A percentile compares a stretch with the other conserved stretches of the same genome.
Conservation (phyloP, 2,113 vertebrate genomes). For the Vulpes vulpes region DNA sequence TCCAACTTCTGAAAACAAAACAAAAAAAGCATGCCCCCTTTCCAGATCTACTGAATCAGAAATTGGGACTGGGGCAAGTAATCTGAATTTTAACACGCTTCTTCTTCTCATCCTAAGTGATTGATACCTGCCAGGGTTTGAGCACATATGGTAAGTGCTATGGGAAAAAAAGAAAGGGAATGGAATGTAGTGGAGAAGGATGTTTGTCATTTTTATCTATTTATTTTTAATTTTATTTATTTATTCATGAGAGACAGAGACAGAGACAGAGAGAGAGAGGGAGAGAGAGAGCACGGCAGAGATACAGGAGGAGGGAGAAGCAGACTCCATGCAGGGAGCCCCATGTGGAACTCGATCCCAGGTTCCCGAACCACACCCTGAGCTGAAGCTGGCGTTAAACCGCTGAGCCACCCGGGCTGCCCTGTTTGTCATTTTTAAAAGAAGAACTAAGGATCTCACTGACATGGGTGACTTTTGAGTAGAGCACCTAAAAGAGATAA, state of each 20-base stretch:
- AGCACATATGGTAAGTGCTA: background rate
- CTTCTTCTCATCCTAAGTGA: background rate
- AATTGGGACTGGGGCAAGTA: background rate
- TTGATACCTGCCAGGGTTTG: background rate
- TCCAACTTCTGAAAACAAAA: background rate
- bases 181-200: background rate
- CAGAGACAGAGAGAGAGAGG: too few species aligned
- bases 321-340: too few species aligned
- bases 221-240: too few species aligned
- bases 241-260: too few species aligned
- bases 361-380: too few species aligned
- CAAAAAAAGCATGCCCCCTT: too few species aligned
- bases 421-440: background rate
- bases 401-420: too few species aligned
- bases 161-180: background rate
- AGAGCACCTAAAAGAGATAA: background rate
- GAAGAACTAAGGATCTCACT: background rate
- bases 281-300: too few species aligned
- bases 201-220: background rate
- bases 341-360: too few species aligned
- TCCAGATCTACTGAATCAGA: background rate
- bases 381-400: too few species aligned
- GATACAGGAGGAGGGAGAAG: too few species aligned
- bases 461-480: background rate
- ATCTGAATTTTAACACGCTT: background rate